These are phyloP conservation scores for Geopemphigus sp. DNA, from an alignment of 1,140 invertebrate species.

Conservation along the genomic window DNA sequence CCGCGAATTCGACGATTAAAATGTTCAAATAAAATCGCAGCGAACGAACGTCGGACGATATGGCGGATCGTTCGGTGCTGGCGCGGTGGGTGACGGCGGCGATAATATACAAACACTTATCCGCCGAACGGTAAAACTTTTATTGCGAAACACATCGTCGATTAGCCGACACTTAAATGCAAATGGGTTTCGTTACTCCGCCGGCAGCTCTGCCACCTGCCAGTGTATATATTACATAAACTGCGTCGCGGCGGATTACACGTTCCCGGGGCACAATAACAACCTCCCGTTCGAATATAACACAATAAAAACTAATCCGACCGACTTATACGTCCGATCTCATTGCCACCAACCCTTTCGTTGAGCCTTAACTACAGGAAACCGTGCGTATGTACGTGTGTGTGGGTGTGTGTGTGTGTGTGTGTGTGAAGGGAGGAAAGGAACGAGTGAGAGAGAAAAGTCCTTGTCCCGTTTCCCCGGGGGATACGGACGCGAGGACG, in stretches of 20 bases:
- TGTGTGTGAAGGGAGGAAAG: too few species aligned
- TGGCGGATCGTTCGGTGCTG: too few species aligned
- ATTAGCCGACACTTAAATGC: slow-evolving; percentile 34
- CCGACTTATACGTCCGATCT: slow-evolving; percentile 31
- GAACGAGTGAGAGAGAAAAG: background rate
- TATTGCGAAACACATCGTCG: slow-evolving; percentile 21
- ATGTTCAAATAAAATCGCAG: slow-evolving; percentile 10
- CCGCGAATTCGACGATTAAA: slow-evolving; percentile 13
- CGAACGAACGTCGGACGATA: too few species aligned
- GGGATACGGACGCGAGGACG: background rate
- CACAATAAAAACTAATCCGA: slow-evolving; percentile 36
- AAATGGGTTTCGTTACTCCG: slow-evolving; percentile 4
- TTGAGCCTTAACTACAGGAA: background rate
- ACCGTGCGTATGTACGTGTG: background rate
- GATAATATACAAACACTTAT: background rate
- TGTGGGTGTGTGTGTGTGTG: too few species aligned
- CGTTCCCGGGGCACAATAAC: slow-evolving; percentile 27
- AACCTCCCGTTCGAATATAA: slow-evolving; percentile 9
- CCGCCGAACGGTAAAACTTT: slow-evolving; percentile 10
- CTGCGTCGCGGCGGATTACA: slow-evolving; percentile 13
- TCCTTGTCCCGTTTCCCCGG: background rate
- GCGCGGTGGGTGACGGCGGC: too few species aligned
- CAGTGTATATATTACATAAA: background rate
- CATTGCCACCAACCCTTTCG: slow-evolving; percentile 29
- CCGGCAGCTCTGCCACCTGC: background rate